Base-by-base conservation (phyloP, 1,140 invertebrate genomes). In the Oreohelix idahoensis region DNA sequence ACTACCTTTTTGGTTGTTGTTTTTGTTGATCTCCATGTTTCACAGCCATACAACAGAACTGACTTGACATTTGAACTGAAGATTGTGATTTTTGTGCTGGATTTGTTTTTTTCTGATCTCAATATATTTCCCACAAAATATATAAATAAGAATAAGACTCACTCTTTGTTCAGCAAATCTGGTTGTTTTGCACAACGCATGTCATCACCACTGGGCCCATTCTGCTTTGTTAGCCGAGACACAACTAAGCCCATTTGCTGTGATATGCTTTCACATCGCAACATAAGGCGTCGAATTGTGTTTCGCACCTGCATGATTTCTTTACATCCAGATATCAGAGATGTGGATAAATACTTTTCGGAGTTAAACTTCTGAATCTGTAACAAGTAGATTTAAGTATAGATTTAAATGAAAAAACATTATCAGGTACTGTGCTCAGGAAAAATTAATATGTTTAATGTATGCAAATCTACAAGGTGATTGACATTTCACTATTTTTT, bases 211-310 rank as follows among this genome's bases (percentile, higher is more conserved):
- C 38, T 70, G 35, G 15, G 0, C 10, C 26, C 26, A 36, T 53
- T n/a, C 15, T 45, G 45, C 26, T 32, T 39, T 23, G 89, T 90
- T 32, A 94, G 87, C 39, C 88, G 86, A n/a, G 90, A 88, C 0
- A 94, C 93, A 20, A 92, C 88, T n/a, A 87, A 85, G 78, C 92
- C 92, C 91, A 94, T 92, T 51, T 93, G 87, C 15, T 89, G 84
- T 0, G 91, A 92, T 66, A 94, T 93, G 42, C 90, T 90, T 81
- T 94, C 92, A 89, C 94, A 94, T 75, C 91, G 92, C 73, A 92
- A 87, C 93, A 94, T 94, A 29, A 94, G 86, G 79, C 91, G 89
- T 1, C 87, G 89, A 0, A 94, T 91, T 11, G 92, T 91, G 70
- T 91, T 89, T 69, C 93, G 89, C 49, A 93, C 92, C 66, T 92